A percentile compares a stretch with the other conserved stretches of the same genome.
Evolutionary conservation across 2,888 invertebrate species (phyloP).

Genomic region (Acanthosepion pharaonis): DNA sequence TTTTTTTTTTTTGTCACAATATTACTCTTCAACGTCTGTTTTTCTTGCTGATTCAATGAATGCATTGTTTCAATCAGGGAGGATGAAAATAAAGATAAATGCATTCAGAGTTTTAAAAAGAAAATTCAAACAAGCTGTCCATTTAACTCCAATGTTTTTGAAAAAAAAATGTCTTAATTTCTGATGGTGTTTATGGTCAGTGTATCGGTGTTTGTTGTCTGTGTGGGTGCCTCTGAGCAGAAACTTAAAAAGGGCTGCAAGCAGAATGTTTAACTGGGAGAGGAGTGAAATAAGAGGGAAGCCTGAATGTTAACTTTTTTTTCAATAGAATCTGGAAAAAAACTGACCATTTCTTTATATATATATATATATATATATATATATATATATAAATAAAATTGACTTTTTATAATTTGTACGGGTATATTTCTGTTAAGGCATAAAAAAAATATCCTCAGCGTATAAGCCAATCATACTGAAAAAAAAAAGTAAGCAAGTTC

Average conservation of each 20-base stretch:
- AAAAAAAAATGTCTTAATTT: background rate
- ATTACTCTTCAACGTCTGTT: background rate
- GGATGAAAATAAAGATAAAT: background rate
- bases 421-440: conserved; percentile 10
- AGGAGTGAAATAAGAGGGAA: background rate
- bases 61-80: conserved; percentile 5
- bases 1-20: background rate
- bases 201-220: background rate
- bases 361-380: background rate
- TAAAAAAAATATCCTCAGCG: conserved; percentile 25
- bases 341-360: background rate
- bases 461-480: background rate
- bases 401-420: conserved; percentile 6
- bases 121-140: background rate
- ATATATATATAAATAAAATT: background rate
- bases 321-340: background rate
- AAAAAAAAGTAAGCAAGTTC: background rate
- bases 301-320: background rate
- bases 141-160: background rate
- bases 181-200: conserved; percentile 8
- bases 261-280: background rate
- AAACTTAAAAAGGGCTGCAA: background rate
- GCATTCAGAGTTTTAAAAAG: conserved; percentile 5
- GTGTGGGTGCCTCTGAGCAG: background rate
- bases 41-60: background rate